Evolutionary conservation across 2,888 invertebrate genomes (phyloP), one percentile per base, ranked within the genome.

Genomic region (Melanostoma mellinum): DNA sequence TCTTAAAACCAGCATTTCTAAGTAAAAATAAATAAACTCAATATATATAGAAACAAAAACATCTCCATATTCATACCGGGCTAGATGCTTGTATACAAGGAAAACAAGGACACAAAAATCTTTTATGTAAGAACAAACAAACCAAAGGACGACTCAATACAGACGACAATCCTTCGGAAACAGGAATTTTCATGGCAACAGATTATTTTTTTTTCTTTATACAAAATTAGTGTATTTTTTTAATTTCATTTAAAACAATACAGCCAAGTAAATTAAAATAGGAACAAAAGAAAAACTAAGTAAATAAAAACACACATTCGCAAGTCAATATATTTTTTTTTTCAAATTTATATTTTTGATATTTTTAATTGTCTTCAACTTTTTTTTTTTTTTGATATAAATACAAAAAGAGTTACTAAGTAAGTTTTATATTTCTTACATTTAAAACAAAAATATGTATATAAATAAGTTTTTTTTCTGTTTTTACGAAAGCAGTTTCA

Each of bases 261-360:
- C 68, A 78, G 72, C 69, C 72, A 78, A 87, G 74, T 48, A 69
- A 69, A 69, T 44, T n/a, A 33, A 53, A 32, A 38, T 61, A 74
- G 71, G 61, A 36, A 74, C 40, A 42, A 65, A 61, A 30, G 3
- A 58, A 79, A 65, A 79, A 71, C 68, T 60, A 75, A 30, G 46
- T 78, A 85, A 85, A 79, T 84, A 79, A 84, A 78, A 72, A 78
- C 82, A 78, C 73, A 78, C 82, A 82, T 82, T 82, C 77, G 50
- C 82, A 82, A 77, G 73, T 78, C 73, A 85, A 72, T 71, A 32
- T 63, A 9, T 52, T 68, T 44, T 58, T 84, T 56, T 73, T 73
- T 65, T 55, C 20, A 60, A 74, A 75, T 56, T 67, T 84, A 61
- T 84, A 67, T 56, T 61, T 52, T 79, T 79, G 48, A 68, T 67